These are phyloP conservation scores for Prunella himalayana DNA, from an alignment of 2,113 vertebrate species.

Conservation along the genomic window DNA sequence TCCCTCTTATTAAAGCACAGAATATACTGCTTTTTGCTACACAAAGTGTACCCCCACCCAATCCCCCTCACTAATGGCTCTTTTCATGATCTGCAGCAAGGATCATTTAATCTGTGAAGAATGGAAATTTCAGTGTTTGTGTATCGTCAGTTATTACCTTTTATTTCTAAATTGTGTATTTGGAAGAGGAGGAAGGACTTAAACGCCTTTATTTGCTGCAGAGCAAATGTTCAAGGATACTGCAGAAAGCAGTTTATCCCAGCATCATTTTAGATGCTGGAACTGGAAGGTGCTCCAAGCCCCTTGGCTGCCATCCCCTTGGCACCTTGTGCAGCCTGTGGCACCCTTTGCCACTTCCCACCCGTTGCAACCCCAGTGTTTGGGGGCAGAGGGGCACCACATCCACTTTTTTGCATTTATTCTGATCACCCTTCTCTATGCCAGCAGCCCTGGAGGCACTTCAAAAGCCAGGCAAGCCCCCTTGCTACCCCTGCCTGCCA, in stretches of 20 bases:
- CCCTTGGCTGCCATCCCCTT: neutral
- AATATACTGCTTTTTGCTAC: conserved; percentile 36
- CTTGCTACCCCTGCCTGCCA: neutral
- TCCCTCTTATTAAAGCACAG: conserved; percentile 42
- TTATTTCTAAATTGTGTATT: conserved; percentile 62
- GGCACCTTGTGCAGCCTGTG: accelerated
- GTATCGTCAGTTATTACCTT: conserved; percentile 40
- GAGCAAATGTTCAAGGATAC: neutral
- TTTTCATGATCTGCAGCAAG: conserved; percentile 66
- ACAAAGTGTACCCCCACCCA: conserved; percentile 1
- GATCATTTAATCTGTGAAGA: conserved; percentile 69
- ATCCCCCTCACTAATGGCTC: conserved; percentile 48
- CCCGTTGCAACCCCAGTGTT: neutral
- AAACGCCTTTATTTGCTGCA: conserved; percentile 27
- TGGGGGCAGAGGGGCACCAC: neutral
- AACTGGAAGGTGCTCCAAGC: neutral
- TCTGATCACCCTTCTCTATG: neutral
- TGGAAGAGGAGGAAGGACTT: conserved; percentile 56
- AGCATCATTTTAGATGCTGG: neutral
- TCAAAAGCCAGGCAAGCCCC: neutral
- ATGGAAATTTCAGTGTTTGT: conserved; percentile 48
- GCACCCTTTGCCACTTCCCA: accelerated
- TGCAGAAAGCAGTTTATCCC: neutral
- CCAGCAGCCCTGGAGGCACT: accelerated
- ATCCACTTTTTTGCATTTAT: neutral